Base-by-base conservation (phyloP, 2,113 vertebrate species). In the Smithornis capensis region DNA sequence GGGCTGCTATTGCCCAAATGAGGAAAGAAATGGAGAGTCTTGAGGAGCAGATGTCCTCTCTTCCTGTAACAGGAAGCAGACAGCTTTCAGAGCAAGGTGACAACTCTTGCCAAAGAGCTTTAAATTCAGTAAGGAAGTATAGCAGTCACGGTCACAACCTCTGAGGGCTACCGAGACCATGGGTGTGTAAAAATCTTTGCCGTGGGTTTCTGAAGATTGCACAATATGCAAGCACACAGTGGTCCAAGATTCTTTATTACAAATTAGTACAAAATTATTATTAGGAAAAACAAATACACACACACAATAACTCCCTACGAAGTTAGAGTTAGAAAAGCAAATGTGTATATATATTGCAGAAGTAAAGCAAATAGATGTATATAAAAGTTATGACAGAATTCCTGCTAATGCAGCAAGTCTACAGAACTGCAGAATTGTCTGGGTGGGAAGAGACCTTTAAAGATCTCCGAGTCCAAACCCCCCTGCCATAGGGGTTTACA, bases 11-110 rank as follows among this genome's bases (percentile, higher is more conserved):
- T 21, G 73, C 98, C 15, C 98, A 98, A 69, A 99, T 99, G 99
- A 98, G 98, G 95, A 98, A 95, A 53, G 98, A 99, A 74, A 99
- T 99, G 98, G 99, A 99, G 52, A 78, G 55, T 12, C 97, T 99
- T 17, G 93, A 95, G 47, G 52, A 92, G 17, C 97, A 95, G 49
- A 69, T 40, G 9, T 31, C 70, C 45, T 50, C 63, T 62, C 38
- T 70, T 52, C 49, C 77, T 60, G 49, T 18, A 60, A 45, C 42
- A 69, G 89, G 62, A 40, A 75, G 49, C 50, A 19, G n/a, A n/a
- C n/a, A 68, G 5, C 21, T 14, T 27, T 9, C 60, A 35, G 56
- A 94, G 24, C 71, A 78, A 44, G 92, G 95, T 94, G 47, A 63
- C 19, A 35, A 2, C 29, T 87, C 40, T 78, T 28, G 44, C 33